Percentiles rank a stretch among this genome's conserved stretches.
These are phyloP conservation scores for Campylorhamphus procurvoides DNA, from an alignment of 2,113 vertebrate species.

Conservation along the genomic window DNA sequence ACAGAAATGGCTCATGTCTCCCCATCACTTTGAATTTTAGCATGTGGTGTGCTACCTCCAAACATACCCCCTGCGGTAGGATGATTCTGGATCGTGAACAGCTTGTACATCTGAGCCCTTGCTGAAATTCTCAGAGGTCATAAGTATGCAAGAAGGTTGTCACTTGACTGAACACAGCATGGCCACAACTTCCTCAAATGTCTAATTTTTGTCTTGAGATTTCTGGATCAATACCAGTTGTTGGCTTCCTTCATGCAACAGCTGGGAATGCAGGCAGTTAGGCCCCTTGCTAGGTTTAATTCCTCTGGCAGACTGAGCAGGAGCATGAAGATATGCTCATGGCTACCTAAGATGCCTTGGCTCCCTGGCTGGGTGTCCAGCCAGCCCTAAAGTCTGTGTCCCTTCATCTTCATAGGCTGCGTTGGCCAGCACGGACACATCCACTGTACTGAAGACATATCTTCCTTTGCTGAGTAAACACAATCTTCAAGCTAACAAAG, in stretches of 20 bases:
- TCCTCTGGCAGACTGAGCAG: neutral
- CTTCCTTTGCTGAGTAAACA: neutral
- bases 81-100: neutral
- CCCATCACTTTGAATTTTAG: neutral
- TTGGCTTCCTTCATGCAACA: neutral
- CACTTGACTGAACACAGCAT: neutral
- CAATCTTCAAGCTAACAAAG: neutral
- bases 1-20: neutral
- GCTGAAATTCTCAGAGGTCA: neutral
- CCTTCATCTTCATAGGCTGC: neutral
- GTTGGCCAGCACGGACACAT: neutral
- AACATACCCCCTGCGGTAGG: neutral
- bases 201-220: neutral
- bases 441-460: neutral
- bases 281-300: neutral
- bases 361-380: neutral
- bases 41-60: fast-evolving
- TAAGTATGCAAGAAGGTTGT: neutral
- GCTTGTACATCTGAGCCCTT: neutral
- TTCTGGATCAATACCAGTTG: neutral
- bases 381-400: neutral
- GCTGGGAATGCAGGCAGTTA: neutral
- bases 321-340: neutral
- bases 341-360: neutral
- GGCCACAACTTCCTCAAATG: neutral